These are phyloP conservation scores for Emmelina monodactyla DNA, from an alignment of 2,888 invertebrate genomes.

Conservation along the genomic window DNA sequence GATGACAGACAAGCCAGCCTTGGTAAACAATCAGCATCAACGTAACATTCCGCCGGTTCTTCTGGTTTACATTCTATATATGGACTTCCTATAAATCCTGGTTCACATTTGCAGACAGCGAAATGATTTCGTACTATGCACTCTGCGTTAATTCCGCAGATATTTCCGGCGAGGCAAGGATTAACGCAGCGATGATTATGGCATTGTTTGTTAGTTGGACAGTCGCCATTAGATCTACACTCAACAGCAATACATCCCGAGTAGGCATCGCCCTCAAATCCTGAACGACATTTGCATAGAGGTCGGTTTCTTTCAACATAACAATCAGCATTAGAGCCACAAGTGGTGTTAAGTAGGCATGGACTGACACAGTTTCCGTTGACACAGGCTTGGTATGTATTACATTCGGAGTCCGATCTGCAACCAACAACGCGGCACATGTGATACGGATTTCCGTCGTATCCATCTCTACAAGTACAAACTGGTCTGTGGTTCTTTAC, in stretches of 20 bases:
- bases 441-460: constrained; percentile 86
- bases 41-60: constrained; percentile 76
- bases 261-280: constrained; percentile 81
- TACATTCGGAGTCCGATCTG: constrained; percentile 83
- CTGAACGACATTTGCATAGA: constrained; percentile 81
- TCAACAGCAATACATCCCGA: constrained; percentile 80
- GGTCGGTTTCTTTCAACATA: constrained; percentile 75
- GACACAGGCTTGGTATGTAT: constrained; percentile 81
- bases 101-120: constrained; percentile 84
- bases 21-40: constrained; percentile 83
- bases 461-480: constrained; percentile 85
- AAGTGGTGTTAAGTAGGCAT: constrained; percentile 80
- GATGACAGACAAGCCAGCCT: constrained; percentile 82
- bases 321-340: constrained; percentile 85
- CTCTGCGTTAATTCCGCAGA: constrained; percentile 79
- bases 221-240: constrained; percentile 87
- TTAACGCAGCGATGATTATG: constrained; percentile 85
- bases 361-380: constrained; percentile 88
- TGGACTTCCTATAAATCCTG: constrained; percentile 80
- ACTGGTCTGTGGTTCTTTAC: constrained; percentile 85
- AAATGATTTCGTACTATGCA: constrained; percentile 84
- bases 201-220: constrained; percentile 85
- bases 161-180: constrained; percentile 80
- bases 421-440: constrained; percentile 84
- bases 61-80: constrained; percentile 81